Evolutionary conservation across 2,113 vertebrate genomes (phyloP).

Genomic region (Guaruba guarouba): DNA sequence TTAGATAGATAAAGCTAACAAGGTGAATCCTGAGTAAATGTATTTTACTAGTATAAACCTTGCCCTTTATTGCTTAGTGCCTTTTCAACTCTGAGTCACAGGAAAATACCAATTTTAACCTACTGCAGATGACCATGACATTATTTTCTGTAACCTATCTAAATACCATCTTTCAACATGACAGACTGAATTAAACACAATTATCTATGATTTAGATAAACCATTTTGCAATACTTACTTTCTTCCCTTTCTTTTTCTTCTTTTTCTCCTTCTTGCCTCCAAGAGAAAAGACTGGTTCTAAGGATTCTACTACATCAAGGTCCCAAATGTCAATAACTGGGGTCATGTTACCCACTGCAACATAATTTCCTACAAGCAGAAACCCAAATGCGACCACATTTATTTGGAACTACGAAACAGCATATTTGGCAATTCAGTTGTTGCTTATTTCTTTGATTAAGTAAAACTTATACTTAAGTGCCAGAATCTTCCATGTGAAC

Average conservation of each 20-base stretch:
- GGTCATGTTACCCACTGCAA: constrained; percentile 95
- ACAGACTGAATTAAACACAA: not conserved
- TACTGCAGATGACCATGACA: rapidly evolving
- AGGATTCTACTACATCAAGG: constrained; percentile 92
- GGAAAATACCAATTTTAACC: not conserved
- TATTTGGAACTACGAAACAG: not conserved
- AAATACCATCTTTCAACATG: not conserved
- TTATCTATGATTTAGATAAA: not conserved
- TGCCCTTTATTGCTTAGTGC: not conserved
- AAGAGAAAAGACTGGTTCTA: constrained; percentile 93
- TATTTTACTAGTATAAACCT: not conserved
- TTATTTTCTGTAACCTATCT: not conserved
- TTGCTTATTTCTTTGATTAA: not conserved
- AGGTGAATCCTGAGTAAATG: not conserved
- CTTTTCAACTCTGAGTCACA: not conserved
- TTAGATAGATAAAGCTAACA: not conserved
- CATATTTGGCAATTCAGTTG: not conserved
- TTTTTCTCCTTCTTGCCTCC: constrained; percentile 85
- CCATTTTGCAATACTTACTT: constrained; percentile 70
- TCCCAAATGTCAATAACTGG: constrained; percentile 96
- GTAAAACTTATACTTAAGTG: not conserved
- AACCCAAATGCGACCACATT: not conserved
- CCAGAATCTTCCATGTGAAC: not conserved
- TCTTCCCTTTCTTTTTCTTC: constrained; percentile 91
- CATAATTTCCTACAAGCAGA: constrained; percentile 83